phyloP scores from a whole-genome alignment of 2,888 invertebrate genomes.

The Diabrotica balteata region DNA sequence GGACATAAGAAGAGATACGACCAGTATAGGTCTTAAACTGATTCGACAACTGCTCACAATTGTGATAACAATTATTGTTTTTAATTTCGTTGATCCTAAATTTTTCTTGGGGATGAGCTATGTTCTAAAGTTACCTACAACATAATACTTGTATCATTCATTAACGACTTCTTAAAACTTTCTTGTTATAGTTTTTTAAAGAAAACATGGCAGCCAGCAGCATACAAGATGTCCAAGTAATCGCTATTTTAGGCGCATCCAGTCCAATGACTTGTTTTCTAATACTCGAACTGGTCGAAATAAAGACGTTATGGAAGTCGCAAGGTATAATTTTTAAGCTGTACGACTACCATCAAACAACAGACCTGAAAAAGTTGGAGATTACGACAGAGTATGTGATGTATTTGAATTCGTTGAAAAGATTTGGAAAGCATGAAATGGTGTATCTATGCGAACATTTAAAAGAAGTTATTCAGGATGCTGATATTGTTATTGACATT shows the following conservation, averaged over 20 bases:
- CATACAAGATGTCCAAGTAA: conserved; percentile 27
- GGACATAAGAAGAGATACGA: too few relatives aligned
- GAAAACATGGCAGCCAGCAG: conserved; percentile 24
- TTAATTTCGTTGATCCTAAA: too few relatives aligned
- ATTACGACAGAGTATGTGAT: conserved; percentile 14
- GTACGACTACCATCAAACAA: conserved; percentile 46
- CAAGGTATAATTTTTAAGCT: conserved; percentile 49
- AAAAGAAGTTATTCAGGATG: conserved; percentile 61
- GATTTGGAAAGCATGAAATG: conserved; percentile 46
- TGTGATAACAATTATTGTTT: too few relatives aligned
- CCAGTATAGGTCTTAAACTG: too few relatives aligned
- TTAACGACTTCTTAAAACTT: too few relatives aligned
- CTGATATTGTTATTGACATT: conserved; percentile 64
- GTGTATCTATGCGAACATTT: conserved; percentile 56
- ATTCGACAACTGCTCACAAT: too few relatives aligned
- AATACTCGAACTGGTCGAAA: conserved; percentile 48
- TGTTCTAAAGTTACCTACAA: too few relatives aligned
- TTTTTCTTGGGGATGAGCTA: too few relatives aligned
- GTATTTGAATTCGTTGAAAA: conserved; percentile 47
- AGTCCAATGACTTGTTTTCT: conserved; percentile 46
- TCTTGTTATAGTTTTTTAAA: conserved; percentile 36
- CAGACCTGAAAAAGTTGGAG: conserved; percentile 18
- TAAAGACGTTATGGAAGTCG: conserved; percentile 40
- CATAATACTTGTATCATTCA: too few relatives aligned
- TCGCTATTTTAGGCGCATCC: conserved; percentile 49